Conservation (phyloP, 2,888 invertebrate species). For the Chirona hameri region DNA sequence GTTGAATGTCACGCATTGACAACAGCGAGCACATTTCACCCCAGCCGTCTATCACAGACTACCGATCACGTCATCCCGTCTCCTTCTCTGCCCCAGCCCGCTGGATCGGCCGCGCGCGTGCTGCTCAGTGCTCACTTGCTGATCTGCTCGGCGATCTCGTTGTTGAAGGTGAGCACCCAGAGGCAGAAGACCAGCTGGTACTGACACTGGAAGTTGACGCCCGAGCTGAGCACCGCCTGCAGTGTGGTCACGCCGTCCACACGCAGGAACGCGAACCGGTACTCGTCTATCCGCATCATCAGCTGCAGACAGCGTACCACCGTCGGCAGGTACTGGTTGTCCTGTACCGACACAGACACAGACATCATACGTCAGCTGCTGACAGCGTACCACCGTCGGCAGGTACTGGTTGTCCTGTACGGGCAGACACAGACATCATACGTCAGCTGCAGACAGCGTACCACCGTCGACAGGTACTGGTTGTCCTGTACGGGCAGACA, state of each 20-base stretch:
- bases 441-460: too few species aligned
- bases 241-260: slow-evolving; percentile 96
- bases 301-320: slow-evolving; percentile 98
- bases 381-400: too few species aligned
- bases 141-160: slow-evolving; percentile 90
- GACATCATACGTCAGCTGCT: too few species aligned
- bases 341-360: slow-evolving; percentile 55
- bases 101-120: slow-evolving; percentile 99
- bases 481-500: too few species aligned
- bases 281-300: slow-evolving; percentile 96
- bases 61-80: too few species aligned
- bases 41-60: too few species aligned
- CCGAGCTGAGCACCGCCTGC: slow-evolving; percentile 69
- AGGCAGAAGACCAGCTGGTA: slow-evolving; percentile 98
- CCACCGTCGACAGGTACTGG: too few species aligned
- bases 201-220: slow-evolving; percentile 94
- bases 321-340: slow-evolving; percentile 97
- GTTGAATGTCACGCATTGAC: too few species aligned
- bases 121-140: slow-evolving; percentile 81
- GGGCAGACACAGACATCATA: too few species aligned
- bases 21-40: too few species aligned
- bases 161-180: slow-evolving; percentile 98
- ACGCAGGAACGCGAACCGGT: slow-evolving; percentile 89
- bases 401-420: too few species aligned
- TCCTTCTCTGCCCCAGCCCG: too few species aligned